Conservation (phyloP, 2,888 invertebrate genomes). For the Napeogenes inachia region DNA sequence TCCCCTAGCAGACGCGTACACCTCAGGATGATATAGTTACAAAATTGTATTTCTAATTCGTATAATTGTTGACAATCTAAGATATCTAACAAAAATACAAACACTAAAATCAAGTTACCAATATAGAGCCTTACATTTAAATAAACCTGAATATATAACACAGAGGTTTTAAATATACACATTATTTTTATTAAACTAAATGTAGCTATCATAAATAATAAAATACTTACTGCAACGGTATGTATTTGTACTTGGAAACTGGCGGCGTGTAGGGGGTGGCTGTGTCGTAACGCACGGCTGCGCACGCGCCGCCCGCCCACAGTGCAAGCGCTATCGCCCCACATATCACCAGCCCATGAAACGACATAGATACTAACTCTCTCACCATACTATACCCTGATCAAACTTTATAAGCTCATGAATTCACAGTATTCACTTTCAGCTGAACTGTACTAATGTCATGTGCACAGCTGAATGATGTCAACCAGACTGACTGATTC, state of each 20-base stretch:
- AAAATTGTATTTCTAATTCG: too few relatives aligned
- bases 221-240: constrained; percentile 62
- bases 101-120: too few relatives aligned
- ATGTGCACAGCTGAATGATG: constrained; percentile 48
- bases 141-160: too few relatives aligned
- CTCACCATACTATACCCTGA: constrained; percentile 25
- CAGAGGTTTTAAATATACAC: too few relatives aligned
- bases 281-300: constrained; percentile 56
- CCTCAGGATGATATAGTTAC: too few relatives aligned
- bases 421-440: constrained; percentile 11
- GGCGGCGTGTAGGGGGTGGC: constrained; percentile 66
- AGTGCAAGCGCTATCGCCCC: constrained; percentile 50
- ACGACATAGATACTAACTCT: constrained; percentile 48
- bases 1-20: too few relatives aligned
- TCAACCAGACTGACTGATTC: constrained; percentile 52
- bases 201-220: neutral
- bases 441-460: constrained; percentile 11
- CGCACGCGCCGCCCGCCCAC: constrained; percentile 58
- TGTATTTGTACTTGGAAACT: constrained; percentile 57
- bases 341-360: constrained; percentile 55
- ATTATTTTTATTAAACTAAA: neutral
- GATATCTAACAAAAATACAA: too few relatives aligned
- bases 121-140: too few relatives aligned
- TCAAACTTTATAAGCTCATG: neutral
- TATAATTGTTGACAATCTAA: too few relatives aligned